These are phyloP conservation scores for Alauda arvensis DNA, from an alignment of 2,797 vertebrate genomes.

Conservation along the genomic window DNA sequence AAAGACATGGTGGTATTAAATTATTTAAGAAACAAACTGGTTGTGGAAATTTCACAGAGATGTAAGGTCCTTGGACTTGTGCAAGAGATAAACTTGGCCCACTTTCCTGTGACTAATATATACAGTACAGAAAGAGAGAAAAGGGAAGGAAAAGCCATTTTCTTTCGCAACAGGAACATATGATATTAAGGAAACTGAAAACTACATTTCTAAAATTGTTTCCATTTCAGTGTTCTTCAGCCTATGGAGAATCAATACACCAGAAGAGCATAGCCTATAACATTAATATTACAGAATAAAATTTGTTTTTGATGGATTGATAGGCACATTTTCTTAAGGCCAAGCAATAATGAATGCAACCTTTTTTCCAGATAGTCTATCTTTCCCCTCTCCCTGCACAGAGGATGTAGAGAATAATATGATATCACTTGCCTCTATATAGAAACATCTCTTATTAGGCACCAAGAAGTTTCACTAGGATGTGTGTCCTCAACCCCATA, in stretches of 20 bases:
- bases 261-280: constrained; percentile 73
- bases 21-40: constrained; percentile 32
- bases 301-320: constrained; percentile 75
- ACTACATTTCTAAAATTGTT: constrained; percentile 77
- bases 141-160: constrained; percentile 10
- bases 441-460: constrained; percentile 54
- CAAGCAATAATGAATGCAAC: constrained; percentile 65
- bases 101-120: constrained; percentile 3
- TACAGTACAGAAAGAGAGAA: not conserved
- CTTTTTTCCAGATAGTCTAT: constrained; percentile 48
- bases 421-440: constrained; percentile 29
- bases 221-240: constrained; percentile 67
- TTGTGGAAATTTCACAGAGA: not conserved
- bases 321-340: constrained; percentile 70
- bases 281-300: constrained; percentile 76
- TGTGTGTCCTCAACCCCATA: not conserved
- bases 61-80: not conserved
- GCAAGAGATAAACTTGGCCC: not conserved
- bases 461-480: constrained; percentile 30
- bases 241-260: constrained; percentile 75
- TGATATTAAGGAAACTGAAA: constrained; percentile 72
- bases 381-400: not conserved
- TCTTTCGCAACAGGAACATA: constrained; percentile 38
- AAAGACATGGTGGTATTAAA: not conserved
- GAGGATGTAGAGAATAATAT: constrained; percentile 43